Evolutionary conservation across 2,797 vertebrate genomes (phyloP), one percentile per base, ranked within the genome.

Genomic region (Hirundo rustica): DNA sequence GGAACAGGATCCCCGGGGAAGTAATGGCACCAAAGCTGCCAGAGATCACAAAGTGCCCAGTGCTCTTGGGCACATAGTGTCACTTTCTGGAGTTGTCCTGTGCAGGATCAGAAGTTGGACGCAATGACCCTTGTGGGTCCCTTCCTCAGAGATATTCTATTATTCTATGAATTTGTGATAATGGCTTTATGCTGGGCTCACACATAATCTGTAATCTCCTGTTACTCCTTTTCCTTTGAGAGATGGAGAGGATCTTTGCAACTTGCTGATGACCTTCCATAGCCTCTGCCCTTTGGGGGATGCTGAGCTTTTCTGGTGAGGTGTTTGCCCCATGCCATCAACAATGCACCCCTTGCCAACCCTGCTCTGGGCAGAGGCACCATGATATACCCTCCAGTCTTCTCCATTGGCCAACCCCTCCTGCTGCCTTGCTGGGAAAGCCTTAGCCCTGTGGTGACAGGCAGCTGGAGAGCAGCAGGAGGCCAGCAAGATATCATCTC

Each of bases 251-350:
- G 55, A 65, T 78, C 55, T 79, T 66, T 65, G 25, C 55, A 62
- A 61, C 68, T 75, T 44, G 48, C 29, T 5, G 0, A 30, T 50
- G 58, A 76, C 55, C 3, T 55, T n/a, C 36, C 48, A 29, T 38
- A 62, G 16, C 40, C 29, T 66, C 25, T 57, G 62, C 22, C 25
- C 34, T 47, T 44, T 42, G 16, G 30, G 34, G 10, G 7, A 83
- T 11, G 8, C 21, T 36, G 30, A 29, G 21, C 8, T 81, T 36
- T 81, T 76, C 38, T 72, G 54, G 18, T 1, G 9, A 85, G 57
- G 38, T 3, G 2, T 65, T 89, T 7, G 3, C 25, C 20, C 34
- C 3, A 1, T 3, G 2, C 26, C 0, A 1, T 47, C 0, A 0
- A 13, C 18, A 26, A 11, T 30, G 32, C 13, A 36, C 8, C 23